phyloP scores from a whole-genome alignment of 2,113 vertebrate genomes.

The Arizona elegans region DNA sequence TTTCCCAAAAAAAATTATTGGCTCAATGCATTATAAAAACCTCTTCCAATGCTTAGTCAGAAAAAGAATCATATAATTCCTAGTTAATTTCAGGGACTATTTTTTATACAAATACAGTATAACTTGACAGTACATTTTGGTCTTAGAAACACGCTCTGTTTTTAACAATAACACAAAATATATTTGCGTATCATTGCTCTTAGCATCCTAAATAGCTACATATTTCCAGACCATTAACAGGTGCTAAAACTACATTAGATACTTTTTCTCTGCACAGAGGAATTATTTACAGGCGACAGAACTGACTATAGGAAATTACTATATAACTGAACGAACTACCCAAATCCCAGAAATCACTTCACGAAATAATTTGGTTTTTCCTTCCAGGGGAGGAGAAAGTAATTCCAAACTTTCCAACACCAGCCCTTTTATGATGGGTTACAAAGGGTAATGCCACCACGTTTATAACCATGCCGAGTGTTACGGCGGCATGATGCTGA shows the following conservation, averaged over 20 bases:
- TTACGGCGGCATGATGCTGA: not conserved
- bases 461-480: not conserved
- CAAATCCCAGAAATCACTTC: not conserved
- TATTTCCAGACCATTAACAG: not conserved
- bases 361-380: not conserved
- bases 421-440: not conserved
- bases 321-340: not conserved
- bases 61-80: not conserved
- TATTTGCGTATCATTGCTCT: not conserved
- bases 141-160: not conserved
- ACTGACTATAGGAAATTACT: not conserved
- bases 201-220: not conserved
- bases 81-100: not conserved
- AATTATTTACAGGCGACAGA: not conserved
- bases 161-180: not conserved
- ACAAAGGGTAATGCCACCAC: not conserved
- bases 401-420: not conserved
- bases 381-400: not conserved
- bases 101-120: not conserved
- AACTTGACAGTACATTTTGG: not conserved
- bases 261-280: not conserved
- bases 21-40: not conserved
- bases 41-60: not conserved
- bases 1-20: not conserved
- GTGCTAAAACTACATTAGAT: not conserved